Evolutionary conservation across 1,140 invertebrate genomes (phyloP), one percentile per base, ranked within the genome.

Genomic region (Parasteatoda tepidariorum): DNA sequence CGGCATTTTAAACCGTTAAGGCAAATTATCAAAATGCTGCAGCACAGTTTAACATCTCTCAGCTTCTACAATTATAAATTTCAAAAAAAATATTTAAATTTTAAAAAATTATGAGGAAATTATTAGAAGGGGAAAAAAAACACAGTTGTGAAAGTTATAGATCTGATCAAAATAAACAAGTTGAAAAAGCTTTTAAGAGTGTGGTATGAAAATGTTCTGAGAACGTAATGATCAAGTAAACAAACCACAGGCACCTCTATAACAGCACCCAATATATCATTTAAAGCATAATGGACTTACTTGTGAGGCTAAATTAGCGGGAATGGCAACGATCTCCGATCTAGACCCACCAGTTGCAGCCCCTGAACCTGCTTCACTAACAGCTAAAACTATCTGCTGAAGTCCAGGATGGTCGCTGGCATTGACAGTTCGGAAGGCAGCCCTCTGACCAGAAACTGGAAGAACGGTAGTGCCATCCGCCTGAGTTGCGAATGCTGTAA

Each of bases 351-450:
- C 70, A 26, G 34, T 33, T 54, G 33, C 62, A 26, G 34, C 22
- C 7, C 26, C 66, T 18, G 68, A 24, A 73, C 61, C 33, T 1
- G 68, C 38, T 2, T 83, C 81, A 34, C 81, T 83, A 28, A 83
- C 81, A 66, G 81, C 81, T 7, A 83, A 61, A 18, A 83, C 81
- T 33, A 83, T 83, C 15, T 83, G 81, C 59, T 83, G 81, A 11
- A 83, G 55, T 0, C 81, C 81, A 41, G 54, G 5, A 57, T 81
- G 76, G 5, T 83, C 81, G 11, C 70, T 59, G 13, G 81, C 30
- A 11, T 30, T 41, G 3, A 82, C 78, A 11, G 81, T 66, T 15
- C 70, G 68, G 26, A 64, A 83, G 6, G 81, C 70, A 57, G 64
- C 30, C 34, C 68, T 54, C 30, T 83, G 81, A 7, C 68, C 70